A percentile compares a stretch with the other conserved stretches of the same genome.
phyloP scores from a whole-genome alignment of 2,113 vertebrate species.

The Tachysurus vachellii region DNA sequence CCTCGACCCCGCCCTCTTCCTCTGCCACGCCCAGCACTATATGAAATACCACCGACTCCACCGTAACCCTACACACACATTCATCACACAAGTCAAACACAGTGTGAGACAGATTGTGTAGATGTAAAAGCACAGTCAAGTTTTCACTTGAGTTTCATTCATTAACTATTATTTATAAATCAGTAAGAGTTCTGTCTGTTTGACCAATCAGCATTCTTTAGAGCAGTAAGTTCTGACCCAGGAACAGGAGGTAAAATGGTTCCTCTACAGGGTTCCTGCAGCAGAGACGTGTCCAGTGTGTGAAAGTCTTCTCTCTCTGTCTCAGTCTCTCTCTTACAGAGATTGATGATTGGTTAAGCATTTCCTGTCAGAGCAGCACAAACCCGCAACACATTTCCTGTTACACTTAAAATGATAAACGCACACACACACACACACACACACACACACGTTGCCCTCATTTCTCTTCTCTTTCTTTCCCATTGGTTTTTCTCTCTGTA shows the following conservation, averaged over 20 bases:
- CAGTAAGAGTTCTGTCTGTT: background rate
- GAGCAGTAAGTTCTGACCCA: background rate
- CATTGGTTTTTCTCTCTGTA: background rate
- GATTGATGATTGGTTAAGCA: background rate
- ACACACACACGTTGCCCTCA: background rate
- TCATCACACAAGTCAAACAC: background rate
- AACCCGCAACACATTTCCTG: conserved; percentile 9
- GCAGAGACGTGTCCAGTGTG: background rate
- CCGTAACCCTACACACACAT: conserved; percentile 35
- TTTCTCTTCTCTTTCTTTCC: background rate
- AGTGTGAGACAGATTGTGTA: background rate
- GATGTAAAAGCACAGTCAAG: too few relatives aligned
- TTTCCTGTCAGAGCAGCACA: conserved; percentile 21
- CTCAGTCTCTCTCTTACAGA: background rate
- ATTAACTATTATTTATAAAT: too few relatives aligned
- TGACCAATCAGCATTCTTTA: background rate
- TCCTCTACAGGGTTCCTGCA: background rate
- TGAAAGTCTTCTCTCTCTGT: too few relatives aligned
- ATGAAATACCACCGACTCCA: conserved; percentile 22
- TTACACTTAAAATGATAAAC: background rate
- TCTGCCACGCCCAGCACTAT: conserved; percentile 43
- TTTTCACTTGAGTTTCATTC: too few relatives aligned
- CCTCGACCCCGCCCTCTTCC: conserved; percentile 45
- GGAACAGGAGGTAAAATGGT: background rate
- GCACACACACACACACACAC: conserved; percentile 4